Evolutionary conservation across 2,888 invertebrate genomes (phyloP).

Genomic region (Tanypteryx hageni): DNA sequence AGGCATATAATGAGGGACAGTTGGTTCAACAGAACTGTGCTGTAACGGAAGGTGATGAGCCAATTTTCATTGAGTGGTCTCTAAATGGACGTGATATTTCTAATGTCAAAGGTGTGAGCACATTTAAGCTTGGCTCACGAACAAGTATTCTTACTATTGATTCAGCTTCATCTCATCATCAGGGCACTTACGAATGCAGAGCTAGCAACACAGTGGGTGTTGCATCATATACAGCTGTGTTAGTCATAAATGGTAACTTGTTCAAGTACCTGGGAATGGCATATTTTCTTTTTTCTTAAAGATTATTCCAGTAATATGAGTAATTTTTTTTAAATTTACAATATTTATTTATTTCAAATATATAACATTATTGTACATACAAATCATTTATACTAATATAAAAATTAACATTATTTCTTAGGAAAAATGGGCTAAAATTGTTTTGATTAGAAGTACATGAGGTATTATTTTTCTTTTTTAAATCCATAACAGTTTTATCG

Average conservation of each 20-base stretch:
- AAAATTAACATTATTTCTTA: no score
- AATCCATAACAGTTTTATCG: no score
- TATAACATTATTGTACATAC: no score
- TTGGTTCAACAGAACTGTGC: constrained; percentile 81
- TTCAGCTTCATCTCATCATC: constrained; percentile 76
- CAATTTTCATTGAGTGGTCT: constrained; percentile 86
- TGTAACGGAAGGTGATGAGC: constrained; percentile 83
- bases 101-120: constrained; percentile 74
- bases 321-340: neutral
- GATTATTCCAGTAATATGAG: neutral
- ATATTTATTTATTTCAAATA: no score
- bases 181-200: constrained; percentile 80
- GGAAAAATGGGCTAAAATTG: no score
- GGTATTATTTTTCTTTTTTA: no score
- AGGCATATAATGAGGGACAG: constrained; percentile 82
- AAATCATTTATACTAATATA: no score
- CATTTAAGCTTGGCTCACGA: constrained; percentile 69
- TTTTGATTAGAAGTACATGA: no score
- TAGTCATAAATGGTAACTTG: constrained; percentile 79
- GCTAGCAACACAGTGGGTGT: constrained; percentile 79
- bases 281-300: neutral
- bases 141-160: constrained; percentile 71
- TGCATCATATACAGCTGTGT: constrained; percentile 77
- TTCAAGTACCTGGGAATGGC: neutral
- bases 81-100: constrained; percentile 79